phyloP scores from a whole-genome alignment of 2,888 invertebrate species.

The Formica aserva region DNA sequence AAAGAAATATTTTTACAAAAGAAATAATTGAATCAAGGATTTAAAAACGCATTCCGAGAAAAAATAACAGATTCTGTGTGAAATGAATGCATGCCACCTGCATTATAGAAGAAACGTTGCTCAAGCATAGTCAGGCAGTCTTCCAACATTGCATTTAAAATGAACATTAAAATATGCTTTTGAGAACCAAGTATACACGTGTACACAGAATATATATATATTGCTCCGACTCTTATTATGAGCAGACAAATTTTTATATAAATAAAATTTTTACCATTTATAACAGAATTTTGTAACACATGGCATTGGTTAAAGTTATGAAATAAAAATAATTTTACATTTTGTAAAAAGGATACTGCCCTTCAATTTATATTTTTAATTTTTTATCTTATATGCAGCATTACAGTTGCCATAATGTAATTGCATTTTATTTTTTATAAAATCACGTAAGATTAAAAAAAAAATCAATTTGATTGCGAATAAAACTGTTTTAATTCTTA shows the following conservation, averaged over 20 bases:
- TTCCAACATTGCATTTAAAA: conserved; percentile 56
- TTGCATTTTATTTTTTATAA: neutral
- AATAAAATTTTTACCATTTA: conserved; percentile 57
- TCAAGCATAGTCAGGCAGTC: conserved; percentile 26
- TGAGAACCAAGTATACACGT: neutral
- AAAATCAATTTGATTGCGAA: neutral
- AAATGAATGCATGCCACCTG: neutral
- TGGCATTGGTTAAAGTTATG: conserved; percentile 46
- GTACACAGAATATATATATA: conserved; percentile 6
- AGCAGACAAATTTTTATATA: conserved; percentile 56
- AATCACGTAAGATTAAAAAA: neutral
- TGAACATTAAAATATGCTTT: conserved; percentile 22
- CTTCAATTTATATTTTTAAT: neutral
- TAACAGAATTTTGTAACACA: conserved; percentile 31
- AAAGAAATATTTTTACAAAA: conserved; percentile 10
- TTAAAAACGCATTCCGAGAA: neutral
- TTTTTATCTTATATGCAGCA: neutral
- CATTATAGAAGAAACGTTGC: neutral
- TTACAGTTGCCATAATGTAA: neutral
- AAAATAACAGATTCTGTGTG: neutral
- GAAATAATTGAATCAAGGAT: neutral
- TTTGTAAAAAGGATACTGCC: conserved; percentile 36
- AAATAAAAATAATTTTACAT: conserved; percentile 69
- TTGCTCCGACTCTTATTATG: conserved; percentile 40
- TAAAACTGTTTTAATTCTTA: neutral